These are phyloP conservation scores for Lophotis ruficrista DNA, from an alignment of 2,113 vertebrate species.

Conservation along the genomic window DNA sequence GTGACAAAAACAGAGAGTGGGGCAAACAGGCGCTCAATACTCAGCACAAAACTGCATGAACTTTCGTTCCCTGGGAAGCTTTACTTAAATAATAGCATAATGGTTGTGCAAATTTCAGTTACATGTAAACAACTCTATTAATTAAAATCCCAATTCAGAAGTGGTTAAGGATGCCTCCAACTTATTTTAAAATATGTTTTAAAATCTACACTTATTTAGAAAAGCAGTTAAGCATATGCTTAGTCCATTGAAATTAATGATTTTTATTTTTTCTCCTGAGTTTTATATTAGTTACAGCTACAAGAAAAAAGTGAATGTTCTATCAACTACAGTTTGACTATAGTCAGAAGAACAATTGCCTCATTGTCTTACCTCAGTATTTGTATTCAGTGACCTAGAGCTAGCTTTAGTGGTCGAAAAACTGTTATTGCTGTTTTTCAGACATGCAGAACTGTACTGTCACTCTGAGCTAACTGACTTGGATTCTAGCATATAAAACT, in stretches of 20 bases:
- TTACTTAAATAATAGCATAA: not conserved
- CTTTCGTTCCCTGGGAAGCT: not conserved
- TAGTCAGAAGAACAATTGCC: not conserved
- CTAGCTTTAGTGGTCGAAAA: not conserved
- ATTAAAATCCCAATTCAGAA: not conserved
- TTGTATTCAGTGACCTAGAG: not conserved
- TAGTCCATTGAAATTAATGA: not conserved
- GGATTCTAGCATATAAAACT: not conserved
- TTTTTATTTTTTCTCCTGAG: not conserved
- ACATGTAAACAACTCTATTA: not conserved
- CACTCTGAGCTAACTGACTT: not conserved
- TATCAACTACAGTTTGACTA: not conserved
- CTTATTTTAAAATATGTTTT: not conserved
- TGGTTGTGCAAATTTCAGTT: not conserved
- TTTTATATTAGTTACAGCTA: not conserved
- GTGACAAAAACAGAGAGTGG: not conserved
- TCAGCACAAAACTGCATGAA: not conserved
- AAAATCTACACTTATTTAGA: not conserved
- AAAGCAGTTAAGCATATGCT: not conserved
- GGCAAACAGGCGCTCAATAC: not conserved
- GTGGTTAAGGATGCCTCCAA: not conserved
- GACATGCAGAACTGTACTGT: not conserved
- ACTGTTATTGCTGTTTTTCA: accelerated
- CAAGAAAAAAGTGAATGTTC: not conserved
- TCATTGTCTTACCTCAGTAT: not conserved